A percentile compares a stretch with the other conserved stretches of the same genome.
Conservation (phyloP, 2,888 invertebrate genomes). For the Isoperla grammatica region DNA sequence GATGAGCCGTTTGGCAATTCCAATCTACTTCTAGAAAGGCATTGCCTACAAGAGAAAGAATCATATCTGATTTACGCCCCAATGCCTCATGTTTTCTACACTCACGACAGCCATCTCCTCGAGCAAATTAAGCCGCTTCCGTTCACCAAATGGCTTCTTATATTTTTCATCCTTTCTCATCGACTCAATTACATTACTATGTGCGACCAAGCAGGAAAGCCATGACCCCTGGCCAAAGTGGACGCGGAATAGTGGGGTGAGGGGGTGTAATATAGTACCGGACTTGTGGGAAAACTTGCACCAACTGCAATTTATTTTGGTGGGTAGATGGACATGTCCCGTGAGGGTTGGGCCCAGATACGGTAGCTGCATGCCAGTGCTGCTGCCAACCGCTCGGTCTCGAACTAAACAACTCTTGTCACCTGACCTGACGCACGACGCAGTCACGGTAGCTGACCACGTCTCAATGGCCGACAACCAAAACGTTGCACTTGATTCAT, state of each 20-base stretch:
- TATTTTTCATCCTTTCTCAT: neutral
- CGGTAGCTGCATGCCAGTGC: neutral
- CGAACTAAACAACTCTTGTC: conserved; percentile 1
- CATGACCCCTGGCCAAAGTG: neutral
- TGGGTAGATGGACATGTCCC: conserved; percentile 16
- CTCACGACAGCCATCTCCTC: no score
- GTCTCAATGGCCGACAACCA: no score
- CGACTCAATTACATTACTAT: conserved; percentile 13
- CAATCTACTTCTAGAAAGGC: no score
- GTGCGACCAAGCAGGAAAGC: conserved; percentile 4
- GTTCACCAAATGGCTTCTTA: no score
- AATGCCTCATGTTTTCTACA: no score
- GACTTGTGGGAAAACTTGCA: conserved; percentile 17
- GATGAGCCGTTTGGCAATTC: no score
- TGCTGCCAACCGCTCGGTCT: neutral
- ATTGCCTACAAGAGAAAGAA: no score
- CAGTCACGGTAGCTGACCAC: no score
- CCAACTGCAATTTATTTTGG: conserved; percentile 26
- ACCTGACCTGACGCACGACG: neutral
- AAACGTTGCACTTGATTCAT: no score
- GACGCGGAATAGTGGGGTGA: neutral
- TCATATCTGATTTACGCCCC: no score
- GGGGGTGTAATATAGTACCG: conserved; percentile 18
- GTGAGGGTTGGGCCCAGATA: conserved; percentile 1
- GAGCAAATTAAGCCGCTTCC: no score